Evolutionary conservation across 2,888 invertebrate genomes (phyloP).

Genomic region (Chymomyza caudatula): DNA sequence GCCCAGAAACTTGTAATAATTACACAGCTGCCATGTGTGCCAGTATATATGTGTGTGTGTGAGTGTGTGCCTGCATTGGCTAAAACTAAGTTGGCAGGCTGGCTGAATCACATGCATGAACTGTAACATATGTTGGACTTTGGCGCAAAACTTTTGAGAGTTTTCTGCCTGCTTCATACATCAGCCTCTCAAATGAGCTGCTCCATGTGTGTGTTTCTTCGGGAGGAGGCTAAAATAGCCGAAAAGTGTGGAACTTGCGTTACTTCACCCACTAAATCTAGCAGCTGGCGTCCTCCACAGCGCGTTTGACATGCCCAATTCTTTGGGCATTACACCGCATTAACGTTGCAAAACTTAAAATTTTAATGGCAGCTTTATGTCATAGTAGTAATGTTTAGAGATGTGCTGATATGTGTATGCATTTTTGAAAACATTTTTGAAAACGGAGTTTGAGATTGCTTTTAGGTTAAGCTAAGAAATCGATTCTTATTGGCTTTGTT

Average conservation of each 20-base stretch:
- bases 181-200: not conserved
- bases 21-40: constrained; percentile 37
- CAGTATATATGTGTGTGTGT: constrained; percentile 17
- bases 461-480: too few species aligned
- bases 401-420: too few species aligned
- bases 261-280: not conserved
- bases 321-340: too few species aligned
- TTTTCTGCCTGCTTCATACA: not conserved
- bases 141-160: constrained; percentile 47
- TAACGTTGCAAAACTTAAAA: too few species aligned
- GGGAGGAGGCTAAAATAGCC: too few species aligned
- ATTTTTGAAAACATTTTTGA: too few species aligned
- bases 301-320: constrained; percentile 4
- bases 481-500: too few species aligned
- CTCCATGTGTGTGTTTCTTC: not conserved
- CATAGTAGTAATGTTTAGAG: too few species aligned
- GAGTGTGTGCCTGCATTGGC: constrained; percentile 10
- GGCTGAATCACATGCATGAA: constrained; percentile 58
- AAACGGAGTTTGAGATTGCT: too few species aligned
- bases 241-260: not conserved
- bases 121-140: constrained; percentile 70
- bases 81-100: constrained; percentile 35
- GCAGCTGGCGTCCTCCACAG: constrained; percentile 13
- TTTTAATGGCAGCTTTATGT: too few species aligned
- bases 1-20: constrained; percentile 68